Percentiles rank a stretch among this genome's conserved stretches.
phyloP scores from a whole-genome alignment of 2,797 vertebrate species.

The Amniataba percoides region DNA sequence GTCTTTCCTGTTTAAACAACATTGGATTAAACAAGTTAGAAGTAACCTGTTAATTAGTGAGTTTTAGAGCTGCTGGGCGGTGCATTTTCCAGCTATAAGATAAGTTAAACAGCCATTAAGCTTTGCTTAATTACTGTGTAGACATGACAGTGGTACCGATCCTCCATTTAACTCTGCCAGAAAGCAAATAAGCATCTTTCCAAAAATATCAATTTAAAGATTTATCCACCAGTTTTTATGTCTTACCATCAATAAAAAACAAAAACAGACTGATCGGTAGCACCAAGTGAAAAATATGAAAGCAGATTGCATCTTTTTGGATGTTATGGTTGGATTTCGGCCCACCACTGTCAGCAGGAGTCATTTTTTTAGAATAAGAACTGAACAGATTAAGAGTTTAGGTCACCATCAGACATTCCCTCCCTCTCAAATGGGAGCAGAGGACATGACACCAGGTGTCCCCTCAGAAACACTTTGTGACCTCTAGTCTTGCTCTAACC shows the following conservation, averaged over 20 bases:
- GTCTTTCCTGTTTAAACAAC: no score
- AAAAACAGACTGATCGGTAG: no score
- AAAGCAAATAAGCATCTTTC: not conserved
- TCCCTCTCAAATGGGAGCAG: not conserved
- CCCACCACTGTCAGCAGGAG: not conserved
- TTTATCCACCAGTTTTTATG: not conserved
- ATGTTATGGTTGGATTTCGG: not conserved
- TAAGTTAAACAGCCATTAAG: not conserved
- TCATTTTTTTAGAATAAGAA: not conserved
- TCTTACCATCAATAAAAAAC: not conserved
- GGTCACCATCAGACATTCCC: not conserved
- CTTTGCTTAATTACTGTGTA: not conserved
- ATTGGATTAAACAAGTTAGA: no score
- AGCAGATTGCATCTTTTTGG: not conserved
- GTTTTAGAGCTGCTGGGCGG: no score
- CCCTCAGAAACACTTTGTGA: not conserved
- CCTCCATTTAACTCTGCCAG: not conserved
- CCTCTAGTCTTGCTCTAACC: not conserved
- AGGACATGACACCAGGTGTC: fast-evolving
- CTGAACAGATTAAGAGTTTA: not conserved
- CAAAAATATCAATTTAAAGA: not conserved
- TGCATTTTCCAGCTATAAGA: no score
- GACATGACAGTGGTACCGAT: no score
- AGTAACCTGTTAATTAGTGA: no score
- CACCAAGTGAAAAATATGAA: no score